These are phyloP conservation scores for Pachyuromys duprasi DNA, from an alignment of 2,797 vertebrate species.

Conservation along the genomic window DNA sequence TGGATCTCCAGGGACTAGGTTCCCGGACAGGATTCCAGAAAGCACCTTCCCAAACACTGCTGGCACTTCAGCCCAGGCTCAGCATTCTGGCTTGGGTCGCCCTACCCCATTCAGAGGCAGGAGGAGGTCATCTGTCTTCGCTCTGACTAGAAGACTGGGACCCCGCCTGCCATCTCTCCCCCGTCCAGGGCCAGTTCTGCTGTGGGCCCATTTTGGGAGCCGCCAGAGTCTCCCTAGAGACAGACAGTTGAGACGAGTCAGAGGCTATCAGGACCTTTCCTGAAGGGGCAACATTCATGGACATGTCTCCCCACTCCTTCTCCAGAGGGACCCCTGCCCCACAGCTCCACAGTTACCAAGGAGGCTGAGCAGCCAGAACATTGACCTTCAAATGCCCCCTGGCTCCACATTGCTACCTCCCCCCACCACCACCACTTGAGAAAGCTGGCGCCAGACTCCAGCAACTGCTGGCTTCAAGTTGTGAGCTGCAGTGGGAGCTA, in stretches of 20 bases:
- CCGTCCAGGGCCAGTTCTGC: background rate
- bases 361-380: background rate
- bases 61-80: background rate
- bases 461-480: background rate
- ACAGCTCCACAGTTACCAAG: background rate
- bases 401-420: background rate
- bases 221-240: background rate
- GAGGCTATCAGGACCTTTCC: background rate
- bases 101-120: background rate
- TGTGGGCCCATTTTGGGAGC: background rate
- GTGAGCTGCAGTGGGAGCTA: background rate
- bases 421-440: background rate
- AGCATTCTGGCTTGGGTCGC: background rate
- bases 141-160: background rate
- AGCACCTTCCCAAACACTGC: background rate
- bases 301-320: background rate
- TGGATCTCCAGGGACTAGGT: background rate
- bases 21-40: background rate
- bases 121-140: background rate
- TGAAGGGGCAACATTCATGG: background rate
- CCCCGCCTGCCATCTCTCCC: background rate
- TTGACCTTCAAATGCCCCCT: conserved; percentile 78
- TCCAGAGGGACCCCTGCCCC: background rate
- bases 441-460: background rate
- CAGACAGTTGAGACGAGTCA: background rate